Percentiles rank a stretch among this genome's conserved stretches.
Conservation (phyloP, 1,140 invertebrate species). For the Epicauta chinensis region DNA sequence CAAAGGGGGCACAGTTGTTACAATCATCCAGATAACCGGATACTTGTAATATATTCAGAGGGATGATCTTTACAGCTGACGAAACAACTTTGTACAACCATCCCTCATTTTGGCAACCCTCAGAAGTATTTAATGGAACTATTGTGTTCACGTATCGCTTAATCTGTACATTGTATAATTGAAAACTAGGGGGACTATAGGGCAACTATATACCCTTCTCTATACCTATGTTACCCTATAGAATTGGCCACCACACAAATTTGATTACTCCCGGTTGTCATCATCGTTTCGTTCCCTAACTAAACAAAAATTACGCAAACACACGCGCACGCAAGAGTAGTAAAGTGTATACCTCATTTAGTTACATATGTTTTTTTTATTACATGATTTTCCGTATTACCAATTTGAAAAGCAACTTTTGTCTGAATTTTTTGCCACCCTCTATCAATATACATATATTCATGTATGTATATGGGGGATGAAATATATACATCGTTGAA, state of each 20-base stretch:
- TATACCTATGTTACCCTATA: too few species aligned
- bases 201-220: too few species aligned
- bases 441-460: not conserved
- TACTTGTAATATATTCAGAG: conserved; percentile 13
- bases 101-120: not conserved
- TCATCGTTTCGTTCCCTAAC: not conserved
- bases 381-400: too few species aligned
- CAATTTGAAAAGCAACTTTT: not conserved
- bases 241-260: not conserved
- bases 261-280: conserved; percentile 7
- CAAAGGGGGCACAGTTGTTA: not conserved
- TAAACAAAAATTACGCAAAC: too few species aligned
- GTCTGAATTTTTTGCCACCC: not conserved
- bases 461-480: not conserved
- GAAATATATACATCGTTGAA: not conserved
- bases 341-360: too few species aligned
- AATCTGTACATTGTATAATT: conserved; percentile 15
- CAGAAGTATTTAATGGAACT: conserved; percentile 16
- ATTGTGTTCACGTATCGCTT: conserved; percentile 17
- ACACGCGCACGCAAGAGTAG: too few species aligned
- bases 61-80: conserved; percentile 17
- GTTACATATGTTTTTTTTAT: too few species aligned
- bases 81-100: conserved; percentile 14
- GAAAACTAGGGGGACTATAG: conserved; percentile 11
- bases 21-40: conserved; percentile 17